Percentiles rank a stretch among this genome's conserved stretches.
phyloP scores from a whole-genome alignment of 2,113 vertebrate genomes.

The Budorcas taxicolor region DNA sequence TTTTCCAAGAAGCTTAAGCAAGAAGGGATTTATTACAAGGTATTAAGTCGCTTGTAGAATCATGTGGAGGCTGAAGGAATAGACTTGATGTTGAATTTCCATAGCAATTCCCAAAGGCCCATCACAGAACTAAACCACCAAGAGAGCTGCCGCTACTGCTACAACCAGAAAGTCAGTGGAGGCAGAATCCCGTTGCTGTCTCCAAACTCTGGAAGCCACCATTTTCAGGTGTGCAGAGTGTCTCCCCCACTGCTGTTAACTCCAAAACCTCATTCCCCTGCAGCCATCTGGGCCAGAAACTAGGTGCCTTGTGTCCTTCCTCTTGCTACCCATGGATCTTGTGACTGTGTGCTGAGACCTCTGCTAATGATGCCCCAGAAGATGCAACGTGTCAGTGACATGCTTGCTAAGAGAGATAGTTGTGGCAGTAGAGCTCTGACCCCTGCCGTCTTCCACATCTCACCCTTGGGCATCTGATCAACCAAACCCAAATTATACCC shows the following conservation, averaged over 20 bases:
- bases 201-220: background rate
- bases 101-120: background rate
- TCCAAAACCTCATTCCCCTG: background rate
- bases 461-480: background rate
- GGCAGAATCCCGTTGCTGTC: rapidly evolving
- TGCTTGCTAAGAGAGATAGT: background rate
- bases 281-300: background rate
- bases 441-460: background rate
- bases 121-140: background rate
- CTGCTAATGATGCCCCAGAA: background rate
- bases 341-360: background rate
- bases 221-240: background rate
- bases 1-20: background rate
- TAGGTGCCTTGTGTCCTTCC: background rate
- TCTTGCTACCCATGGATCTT: background rate
- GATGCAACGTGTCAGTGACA: rapidly evolving
- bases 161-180: background rate
- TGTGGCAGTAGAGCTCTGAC: background rate
- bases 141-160: background rate
- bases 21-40: background rate
- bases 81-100: background rate
- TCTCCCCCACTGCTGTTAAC: background rate
- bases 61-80: background rate
- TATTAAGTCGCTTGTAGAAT: background rate
- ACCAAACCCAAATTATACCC: background rate